A percentile compares a stretch with the other conserved stretches of the same genome.
Conservation (phyloP, 1,140 invertebrate species). For the Drosophila biarmipes region DNA sequence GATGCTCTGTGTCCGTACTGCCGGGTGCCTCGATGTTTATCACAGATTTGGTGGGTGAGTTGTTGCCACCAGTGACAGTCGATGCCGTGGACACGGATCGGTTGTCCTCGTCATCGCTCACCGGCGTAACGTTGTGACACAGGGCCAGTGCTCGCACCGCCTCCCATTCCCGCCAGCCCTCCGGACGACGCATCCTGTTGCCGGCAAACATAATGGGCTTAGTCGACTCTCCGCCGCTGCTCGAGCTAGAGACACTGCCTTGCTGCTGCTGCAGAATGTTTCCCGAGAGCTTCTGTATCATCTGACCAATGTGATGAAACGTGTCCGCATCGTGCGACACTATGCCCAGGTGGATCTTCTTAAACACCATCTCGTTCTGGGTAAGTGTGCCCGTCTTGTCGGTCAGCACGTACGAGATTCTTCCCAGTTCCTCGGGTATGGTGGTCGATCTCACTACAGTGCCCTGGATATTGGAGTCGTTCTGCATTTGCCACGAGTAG, state of each 20-base stretch:
- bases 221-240: conserved; percentile 76
- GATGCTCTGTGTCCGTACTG: conserved; percentile 80
- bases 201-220: conserved; percentile 77
- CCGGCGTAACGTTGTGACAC: conserved; percentile 99
- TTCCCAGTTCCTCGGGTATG: conserved; percentile 98
- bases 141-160: conserved; percentile 97
- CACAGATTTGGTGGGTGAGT: conserved; percentile 84
- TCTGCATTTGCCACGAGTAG: conserved; percentile 98
- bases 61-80: conserved; percentile 78
- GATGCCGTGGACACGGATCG: conserved; percentile 87
- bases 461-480: conserved; percentile 95
- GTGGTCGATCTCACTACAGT: conserved; percentile 99
- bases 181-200: conserved; percentile 87
- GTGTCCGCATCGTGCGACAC: conserved; percentile 94
- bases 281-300: conserved; percentile 83
- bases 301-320: conserved; percentile 86
- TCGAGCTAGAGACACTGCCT: conserved; percentile 63
- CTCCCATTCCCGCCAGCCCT: conserved; percentile 93
- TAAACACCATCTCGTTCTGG: conserved; percentile 99
- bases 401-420: conserved; percentile 97
- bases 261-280: conserved; percentile 63
- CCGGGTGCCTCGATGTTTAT: conserved; percentile 84
- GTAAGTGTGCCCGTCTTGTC: conserved; percentile 99
- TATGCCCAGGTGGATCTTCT: conserved; percentile 96
- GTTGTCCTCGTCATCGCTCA: conserved; percentile 90